Evolutionary conservation across 2,797 vertebrate genomes (phyloP), one percentile per base, ranked within the genome.

Genomic region (Podarcis siculus): DNA sequence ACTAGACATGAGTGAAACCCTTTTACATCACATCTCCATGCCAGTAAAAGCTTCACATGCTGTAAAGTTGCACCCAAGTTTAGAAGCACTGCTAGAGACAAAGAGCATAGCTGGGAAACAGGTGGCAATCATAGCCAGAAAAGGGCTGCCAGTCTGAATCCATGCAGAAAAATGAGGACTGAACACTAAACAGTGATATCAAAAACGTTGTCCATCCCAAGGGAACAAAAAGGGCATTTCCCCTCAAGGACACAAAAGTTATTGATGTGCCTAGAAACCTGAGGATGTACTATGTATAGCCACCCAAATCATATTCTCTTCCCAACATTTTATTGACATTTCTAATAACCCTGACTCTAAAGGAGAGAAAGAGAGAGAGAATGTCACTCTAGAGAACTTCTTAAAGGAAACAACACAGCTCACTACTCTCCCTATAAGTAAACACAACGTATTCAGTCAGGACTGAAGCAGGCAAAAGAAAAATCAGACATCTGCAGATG

Each of bases 381-480:
- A 27, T 15, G 37, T 64, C 42, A n/a, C 23, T 10, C 32, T 42
- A 79, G 39, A 49, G 67, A 0, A 0, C 3, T 21, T 25, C 82
- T 0, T 72, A 27, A 58, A 85, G 69, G 78, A 67, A 85, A 30
- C 9, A 67, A 45, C n/a, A 27, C 6, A 55, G 10, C 1, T 2
- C 79, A 25, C 66, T 55, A 7, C 42, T 42, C 13, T 71, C 0
- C 35, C 76, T 49, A 0, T 76, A 75, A 89, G 92, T 55, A 64
- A 6, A 0, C 19, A 79, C 67, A 1, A 0, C 0, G 0, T 0
- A 0, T 12, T 32, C 35, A 2, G 0, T 3, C 1, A 2, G 61
- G 1, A 39, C 19, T 0, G 0, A 84, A 78, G 67, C 0, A 10
- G 32, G 32, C 0, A 1, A 76, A 0, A 17, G 66, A 75, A 1